These are phyloP conservation scores for Lepidocolaptes lacrymiger DNA, from an alignment of 2,797 vertebrate species.

Conservation along the genomic window DNA sequence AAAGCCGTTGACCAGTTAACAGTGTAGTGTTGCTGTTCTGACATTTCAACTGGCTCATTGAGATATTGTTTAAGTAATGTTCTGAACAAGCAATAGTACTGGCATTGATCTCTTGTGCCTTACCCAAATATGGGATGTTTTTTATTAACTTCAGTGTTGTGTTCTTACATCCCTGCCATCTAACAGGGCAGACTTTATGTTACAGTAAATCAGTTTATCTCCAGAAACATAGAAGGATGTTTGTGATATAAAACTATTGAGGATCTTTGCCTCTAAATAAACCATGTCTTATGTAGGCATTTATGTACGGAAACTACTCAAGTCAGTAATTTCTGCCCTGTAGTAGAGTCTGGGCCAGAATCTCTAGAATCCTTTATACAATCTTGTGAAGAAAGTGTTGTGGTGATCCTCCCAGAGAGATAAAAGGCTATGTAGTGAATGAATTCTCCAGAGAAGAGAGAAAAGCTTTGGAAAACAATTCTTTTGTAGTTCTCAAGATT, in stretches of 20 bases:
- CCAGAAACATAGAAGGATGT: not conserved
- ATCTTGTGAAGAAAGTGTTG: not conserved
- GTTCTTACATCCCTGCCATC: not conserved
- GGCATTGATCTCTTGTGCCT: not conserved
- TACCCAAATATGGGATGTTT: not conserved
- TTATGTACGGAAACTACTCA: not conserved
- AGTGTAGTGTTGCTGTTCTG: not conserved
- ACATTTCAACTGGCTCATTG: not conserved
- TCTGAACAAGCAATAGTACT: not conserved
- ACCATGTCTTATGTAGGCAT: not conserved
- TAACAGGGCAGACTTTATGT: not conserved
- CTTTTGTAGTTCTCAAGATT: not conserved
- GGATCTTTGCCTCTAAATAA: not conserved
- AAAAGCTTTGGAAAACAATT: not conserved
- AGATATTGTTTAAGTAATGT: not conserved
- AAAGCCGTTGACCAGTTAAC: not conserved
- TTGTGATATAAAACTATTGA: not conserved
- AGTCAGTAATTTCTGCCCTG: not conserved
- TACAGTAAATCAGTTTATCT: not conserved
- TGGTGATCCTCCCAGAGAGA: not conserved
- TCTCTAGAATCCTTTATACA: not conserved
- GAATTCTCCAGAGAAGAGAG: not conserved
- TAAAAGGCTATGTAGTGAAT: not conserved
- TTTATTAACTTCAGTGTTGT: not conserved
- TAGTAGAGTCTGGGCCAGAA: not conserved